A percentile compares a stretch with the other conserved stretches of the same genome.
phyloP scores from a whole-genome alignment of 2,888 invertebrate genomes.

The Mesoligia furuncula region DNA sequence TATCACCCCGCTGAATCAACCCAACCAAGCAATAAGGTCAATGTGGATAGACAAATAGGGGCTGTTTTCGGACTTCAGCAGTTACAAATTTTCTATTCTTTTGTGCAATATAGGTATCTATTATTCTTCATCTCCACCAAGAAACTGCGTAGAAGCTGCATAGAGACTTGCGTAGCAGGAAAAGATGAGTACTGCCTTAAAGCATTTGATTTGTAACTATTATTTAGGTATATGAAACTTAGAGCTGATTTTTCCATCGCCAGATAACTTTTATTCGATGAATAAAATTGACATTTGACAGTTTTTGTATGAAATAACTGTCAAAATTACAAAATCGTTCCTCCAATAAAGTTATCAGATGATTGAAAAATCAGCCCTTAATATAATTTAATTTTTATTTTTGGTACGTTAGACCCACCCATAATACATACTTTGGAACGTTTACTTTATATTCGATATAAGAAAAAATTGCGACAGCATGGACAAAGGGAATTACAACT shows the following conservation, averaged over 20 bases:
- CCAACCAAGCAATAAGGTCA: constrained; percentile 43
- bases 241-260: too few relatives aligned
- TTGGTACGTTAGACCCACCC: background rate
- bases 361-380: too few relatives aligned
- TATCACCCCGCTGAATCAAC: constrained; percentile 47
- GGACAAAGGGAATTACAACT: constrained; percentile 15
- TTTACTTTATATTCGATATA: background rate
- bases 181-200: background rate
- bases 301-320: too few relatives aligned
- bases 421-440: background rate
- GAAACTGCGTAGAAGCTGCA: background rate
- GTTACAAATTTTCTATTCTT: constrained; percentile 19
- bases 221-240: background rate
- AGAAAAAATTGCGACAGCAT: background rate
- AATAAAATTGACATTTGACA: too few relatives aligned
- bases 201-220: background rate
- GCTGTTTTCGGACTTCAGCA: constrained; percentile 23
- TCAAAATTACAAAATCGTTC: too few relatives aligned
- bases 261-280: too few relatives aligned
- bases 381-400: background rate
- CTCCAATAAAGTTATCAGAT: too few relatives aligned
- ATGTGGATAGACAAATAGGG: constrained; percentile 36
- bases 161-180: background rate
- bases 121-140: background rate
- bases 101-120: background rate